phyloP scores from a whole-genome alignment of 64 coral and sea anemone genomes.

The Dendrophyllia cribrosa region DNA sequence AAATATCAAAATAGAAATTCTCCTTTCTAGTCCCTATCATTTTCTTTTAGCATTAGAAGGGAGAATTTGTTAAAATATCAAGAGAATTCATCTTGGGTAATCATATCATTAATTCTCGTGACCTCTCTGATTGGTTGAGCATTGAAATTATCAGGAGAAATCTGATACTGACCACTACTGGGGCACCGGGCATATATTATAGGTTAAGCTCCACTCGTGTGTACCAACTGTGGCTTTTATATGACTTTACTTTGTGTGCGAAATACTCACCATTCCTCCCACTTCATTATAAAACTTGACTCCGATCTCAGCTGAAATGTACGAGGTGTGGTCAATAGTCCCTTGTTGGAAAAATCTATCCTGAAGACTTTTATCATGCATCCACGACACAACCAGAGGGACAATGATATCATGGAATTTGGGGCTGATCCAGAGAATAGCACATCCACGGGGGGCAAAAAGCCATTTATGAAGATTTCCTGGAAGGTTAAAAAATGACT shows the following conservation, averaged over 20 bases:
- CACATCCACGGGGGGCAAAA: conserved; percentile 75
- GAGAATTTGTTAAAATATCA: no score
- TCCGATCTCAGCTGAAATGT: conserved; percentile 52
- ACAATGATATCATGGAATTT: conserved; percentile 77
- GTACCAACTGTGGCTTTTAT: neutral
- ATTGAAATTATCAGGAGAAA: no score
- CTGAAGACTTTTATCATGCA: conserved; percentile 69
- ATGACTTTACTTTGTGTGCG: neutral
- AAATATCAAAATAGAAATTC: no score
- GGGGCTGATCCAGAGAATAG: conserved; percentile 76
- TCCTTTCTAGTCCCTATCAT: no score
- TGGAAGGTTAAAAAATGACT: neutral
- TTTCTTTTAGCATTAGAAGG: no score
- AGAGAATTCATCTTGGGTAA: no score
- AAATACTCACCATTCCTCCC: conserved; percentile 80
- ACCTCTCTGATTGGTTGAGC: no score
- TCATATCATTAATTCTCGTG: no score
- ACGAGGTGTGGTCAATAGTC: conserved; percentile 73
- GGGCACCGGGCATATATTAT: no score
- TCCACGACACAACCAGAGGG: conserved; percentile 83
- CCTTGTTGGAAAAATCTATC: conserved; percentile 86
- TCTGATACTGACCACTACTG: no score
- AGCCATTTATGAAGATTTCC: conserved; percentile 89
- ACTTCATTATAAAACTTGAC: conserved; percentile 82
- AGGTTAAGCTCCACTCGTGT: neutral